Evolutionary conservation across 1,140 invertebrate species (phyloP).

Genomic region (Idris sp.): DNA sequence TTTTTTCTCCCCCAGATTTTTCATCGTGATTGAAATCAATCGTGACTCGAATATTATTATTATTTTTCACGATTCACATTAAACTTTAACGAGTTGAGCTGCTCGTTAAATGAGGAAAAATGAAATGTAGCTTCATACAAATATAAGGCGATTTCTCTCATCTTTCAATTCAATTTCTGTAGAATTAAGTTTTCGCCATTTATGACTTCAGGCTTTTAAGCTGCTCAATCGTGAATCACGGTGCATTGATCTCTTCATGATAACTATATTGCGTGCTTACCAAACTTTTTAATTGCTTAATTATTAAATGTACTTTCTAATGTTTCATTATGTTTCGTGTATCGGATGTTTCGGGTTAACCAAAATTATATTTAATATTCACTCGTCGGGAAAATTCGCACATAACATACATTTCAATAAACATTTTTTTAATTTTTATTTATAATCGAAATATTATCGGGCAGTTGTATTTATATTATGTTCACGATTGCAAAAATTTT

Average conservation of each 20-base stretch:
- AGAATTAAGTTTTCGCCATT: conserved; percentile 12
- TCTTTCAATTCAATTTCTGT: conserved; percentile 22
- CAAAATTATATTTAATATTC: no score
- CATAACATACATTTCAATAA: no score
- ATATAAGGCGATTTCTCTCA: conserved; percentile 22
- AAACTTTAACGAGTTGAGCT: conserved; percentile 5
- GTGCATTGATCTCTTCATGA: conserved; percentile 22
- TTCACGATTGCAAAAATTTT: no score
- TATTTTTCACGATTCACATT: conserved; percentile 1
- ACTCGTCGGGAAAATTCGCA: no score
- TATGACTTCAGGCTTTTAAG: conserved; percentile 15
- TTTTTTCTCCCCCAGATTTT: not conserved
- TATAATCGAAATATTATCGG: no score
- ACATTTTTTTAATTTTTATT: no score
- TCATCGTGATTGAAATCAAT: conserved; percentile 10
- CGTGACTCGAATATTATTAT: not conserved
- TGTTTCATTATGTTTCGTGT: no score
- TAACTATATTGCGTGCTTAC: conserved; percentile 16
- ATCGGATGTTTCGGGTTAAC: no score
- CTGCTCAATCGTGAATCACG: conserved; percentile 7
- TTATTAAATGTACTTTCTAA: conserved; percentile 47
- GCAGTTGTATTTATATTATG: no score
- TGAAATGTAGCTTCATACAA: conserved; percentile 17
- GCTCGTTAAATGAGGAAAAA: conserved; percentile 10
- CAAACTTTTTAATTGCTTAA: conserved; percentile 46